These are phyloP conservation scores for Microplitis mediator DNA, from an alignment of 1,140 invertebrate genomes.

Conservation along the genomic window DNA sequence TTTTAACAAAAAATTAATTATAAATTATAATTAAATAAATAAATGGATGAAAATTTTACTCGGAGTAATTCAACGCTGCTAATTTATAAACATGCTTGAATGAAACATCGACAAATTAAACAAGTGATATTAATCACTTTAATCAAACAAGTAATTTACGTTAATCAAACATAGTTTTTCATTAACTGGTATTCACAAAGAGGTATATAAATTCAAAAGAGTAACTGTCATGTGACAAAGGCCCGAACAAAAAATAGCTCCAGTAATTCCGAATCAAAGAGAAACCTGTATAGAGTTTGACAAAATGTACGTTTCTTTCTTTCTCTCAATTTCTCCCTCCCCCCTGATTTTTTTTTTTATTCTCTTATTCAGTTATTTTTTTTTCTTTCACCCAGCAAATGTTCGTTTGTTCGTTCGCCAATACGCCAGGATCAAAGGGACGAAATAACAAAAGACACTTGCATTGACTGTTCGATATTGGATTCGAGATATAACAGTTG, in stretches of 20 bases:
- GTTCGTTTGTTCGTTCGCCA: constrained; percentile 5
- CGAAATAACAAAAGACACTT: constrained; percentile 42
- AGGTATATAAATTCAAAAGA: background rate
- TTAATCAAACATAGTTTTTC: background rate
- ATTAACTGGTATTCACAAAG: background rate
- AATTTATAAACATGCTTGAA: too few relatives aligned
- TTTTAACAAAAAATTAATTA: too few relatives aligned
- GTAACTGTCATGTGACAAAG: constrained; percentile 13
- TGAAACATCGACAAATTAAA: too few relatives aligned
- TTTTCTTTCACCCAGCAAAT: constrained; percentile 7
- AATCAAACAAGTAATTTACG: background rate
- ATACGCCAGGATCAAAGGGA: constrained; percentile 40
- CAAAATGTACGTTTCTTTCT: background rate
- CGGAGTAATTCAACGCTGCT: too few relatives aligned
- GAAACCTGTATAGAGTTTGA: background rate
- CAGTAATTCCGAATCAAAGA: constrained; percentile 6
- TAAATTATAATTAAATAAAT: too few relatives aligned
- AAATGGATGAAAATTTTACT: too few relatives aligned
- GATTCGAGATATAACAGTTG: constrained; percentile 31
- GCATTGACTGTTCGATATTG: constrained; percentile 30
- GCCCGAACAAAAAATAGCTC: background rate
- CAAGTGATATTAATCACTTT: too few relatives aligned
- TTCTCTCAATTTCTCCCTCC: background rate
- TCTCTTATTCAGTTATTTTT: constrained; percentile 12
- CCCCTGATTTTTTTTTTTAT: constrained; percentile 8